Conservation (phyloP, 2,888 invertebrate genomes). For the Melolontha melolontha region DNA sequence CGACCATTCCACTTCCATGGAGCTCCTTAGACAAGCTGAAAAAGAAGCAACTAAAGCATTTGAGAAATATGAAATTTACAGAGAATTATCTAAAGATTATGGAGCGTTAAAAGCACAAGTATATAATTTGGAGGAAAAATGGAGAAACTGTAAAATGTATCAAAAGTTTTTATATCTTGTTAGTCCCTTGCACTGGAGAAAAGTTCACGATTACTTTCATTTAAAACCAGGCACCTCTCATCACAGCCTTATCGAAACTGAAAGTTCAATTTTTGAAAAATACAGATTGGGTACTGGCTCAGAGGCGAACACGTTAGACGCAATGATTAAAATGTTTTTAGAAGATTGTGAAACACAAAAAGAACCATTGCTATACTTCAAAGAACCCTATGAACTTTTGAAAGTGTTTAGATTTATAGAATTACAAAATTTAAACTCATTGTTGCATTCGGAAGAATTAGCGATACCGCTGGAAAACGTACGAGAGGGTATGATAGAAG, state of each 20-base stretch:
- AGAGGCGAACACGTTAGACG: slow-evolving; percentile 51
- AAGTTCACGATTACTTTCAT: slow-evolving; percentile 65
- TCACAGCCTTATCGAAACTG: slow-evolving; percentile 37
- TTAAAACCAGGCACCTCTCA: slow-evolving; percentile 39
- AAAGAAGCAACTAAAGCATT: slow-evolving; percentile 64
- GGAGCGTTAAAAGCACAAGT: slow-evolving; percentile 64
- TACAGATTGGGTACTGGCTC: slow-evolving; percentile 49
- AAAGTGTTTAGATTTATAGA: slow-evolving; percentile 72
- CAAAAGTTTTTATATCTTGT: slow-evolving; percentile 76
- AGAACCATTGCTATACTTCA: slow-evolving; percentile 71
- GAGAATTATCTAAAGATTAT: slow-evolving; percentile 64
- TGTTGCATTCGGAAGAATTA: slow-evolving; percentile 72
- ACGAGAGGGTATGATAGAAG: slow-evolving; percentile 64
- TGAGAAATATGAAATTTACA: slow-evolving; percentile 64
- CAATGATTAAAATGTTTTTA: slow-evolving; percentile 67
- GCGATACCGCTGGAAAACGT: slow-evolving; percentile 68
- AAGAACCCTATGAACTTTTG: slow-evolving; percentile 69
- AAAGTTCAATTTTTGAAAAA: slow-evolving; percentile 51
- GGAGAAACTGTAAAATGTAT: slow-evolving; percentile 73
- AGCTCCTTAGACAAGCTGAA: slow-evolving; percentile 68
- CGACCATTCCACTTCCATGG: slow-evolving; percentile 73
- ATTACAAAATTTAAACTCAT: slow-evolving; percentile 73
- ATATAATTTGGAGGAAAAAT: slow-evolving; percentile 73
- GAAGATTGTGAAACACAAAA: slow-evolving; percentile 64
- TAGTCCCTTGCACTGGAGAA: slow-evolving; percentile 74